Percentiles rank a stretch among this genome's conserved stretches.
Conservation (phyloP, 2,113 vertebrate genomes). For the Archocentrus centrarchus region DNA sequence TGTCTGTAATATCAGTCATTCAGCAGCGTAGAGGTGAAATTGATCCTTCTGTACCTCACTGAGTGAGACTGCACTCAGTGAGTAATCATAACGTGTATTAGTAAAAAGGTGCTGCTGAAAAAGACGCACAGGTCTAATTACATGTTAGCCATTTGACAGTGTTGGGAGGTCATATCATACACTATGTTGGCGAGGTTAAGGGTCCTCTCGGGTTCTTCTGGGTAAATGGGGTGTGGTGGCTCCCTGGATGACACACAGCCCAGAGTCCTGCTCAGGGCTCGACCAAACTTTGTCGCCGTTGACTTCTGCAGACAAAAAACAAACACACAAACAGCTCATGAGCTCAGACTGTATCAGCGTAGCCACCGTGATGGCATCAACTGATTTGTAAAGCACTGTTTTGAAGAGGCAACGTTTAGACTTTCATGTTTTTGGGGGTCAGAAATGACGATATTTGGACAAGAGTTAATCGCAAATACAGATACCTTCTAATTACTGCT, state of each 20-base stretch:
- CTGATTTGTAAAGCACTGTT: background rate
- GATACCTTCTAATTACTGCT: background rate
- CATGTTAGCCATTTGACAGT: background rate
- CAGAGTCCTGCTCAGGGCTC: conserved; percentile 92
- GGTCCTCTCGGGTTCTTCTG: conserved; percentile 92
- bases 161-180: conserved; percentile 84
- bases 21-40: background rate
- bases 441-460: too few species aligned
- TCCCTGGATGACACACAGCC: conserved; percentile 93
- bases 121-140: background rate
- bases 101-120: background rate
- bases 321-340: conserved; percentile 17
- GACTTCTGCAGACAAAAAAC: conserved; percentile 86
- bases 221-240: conserved; percentile 88
- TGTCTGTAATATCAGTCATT: too few species aligned
- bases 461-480: background rate
- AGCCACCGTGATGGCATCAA: background rate
- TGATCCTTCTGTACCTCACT: background rate
- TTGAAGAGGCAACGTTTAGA: background rate
- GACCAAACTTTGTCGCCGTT: conserved; percentile 92
- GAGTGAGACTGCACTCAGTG: background rate
- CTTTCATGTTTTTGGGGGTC: too few species aligned
- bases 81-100: background rate
- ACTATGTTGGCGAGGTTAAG: conserved; percentile 92
- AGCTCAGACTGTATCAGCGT: background rate